Conservation (phyloP, 1,140 invertebrate genomes). For the Neodiprion fabricii region DNA sequence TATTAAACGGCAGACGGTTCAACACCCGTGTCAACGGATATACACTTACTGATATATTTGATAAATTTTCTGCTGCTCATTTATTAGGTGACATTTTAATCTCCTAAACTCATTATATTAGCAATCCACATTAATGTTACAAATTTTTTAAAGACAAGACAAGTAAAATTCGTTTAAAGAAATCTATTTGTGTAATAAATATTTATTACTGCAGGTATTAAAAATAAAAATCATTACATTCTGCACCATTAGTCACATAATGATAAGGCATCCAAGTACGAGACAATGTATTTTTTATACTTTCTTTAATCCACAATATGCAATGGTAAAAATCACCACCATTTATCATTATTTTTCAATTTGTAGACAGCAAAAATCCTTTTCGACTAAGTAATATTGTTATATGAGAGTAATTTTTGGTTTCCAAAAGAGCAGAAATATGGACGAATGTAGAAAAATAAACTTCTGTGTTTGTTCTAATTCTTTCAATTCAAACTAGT, state of each 20-base stretch:
- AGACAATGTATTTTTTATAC: neutral
- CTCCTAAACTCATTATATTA: conserved; percentile 6
- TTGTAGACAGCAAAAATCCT: too few relatives aligned
- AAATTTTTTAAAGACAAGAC: conserved; percentile 15
- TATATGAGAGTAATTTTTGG: too few relatives aligned
- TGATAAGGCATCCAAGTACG: too few relatives aligned
- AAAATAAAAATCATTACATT: neutral
- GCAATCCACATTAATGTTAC: neutral
- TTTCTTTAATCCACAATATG: conserved; percentile 14
- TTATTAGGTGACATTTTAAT: conserved; percentile 40
- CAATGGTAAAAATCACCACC: too few relatives aligned
- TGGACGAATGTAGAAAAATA: too few relatives aligned
- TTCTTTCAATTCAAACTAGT: too few relatives aligned
- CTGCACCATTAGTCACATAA: too few relatives aligned
- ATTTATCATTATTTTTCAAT: too few relatives aligned
- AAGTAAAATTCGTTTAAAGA: neutral
- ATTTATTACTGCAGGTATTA: neutral
- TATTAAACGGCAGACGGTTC: conserved; percentile 50
- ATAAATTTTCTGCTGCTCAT: conserved; percentile 53
- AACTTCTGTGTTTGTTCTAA: too few relatives aligned
- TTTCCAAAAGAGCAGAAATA: too few relatives aligned
- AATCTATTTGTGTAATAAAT: too few relatives aligned
- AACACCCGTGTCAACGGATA: conserved; percentile 51
- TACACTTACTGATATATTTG: conserved; percentile 54
- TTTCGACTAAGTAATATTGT: too few relatives aligned